These are phyloP conservation scores for Osedax frankpressi DNA, from an alignment of 2,888 invertebrate species.

Conservation along the genomic window DNA sequence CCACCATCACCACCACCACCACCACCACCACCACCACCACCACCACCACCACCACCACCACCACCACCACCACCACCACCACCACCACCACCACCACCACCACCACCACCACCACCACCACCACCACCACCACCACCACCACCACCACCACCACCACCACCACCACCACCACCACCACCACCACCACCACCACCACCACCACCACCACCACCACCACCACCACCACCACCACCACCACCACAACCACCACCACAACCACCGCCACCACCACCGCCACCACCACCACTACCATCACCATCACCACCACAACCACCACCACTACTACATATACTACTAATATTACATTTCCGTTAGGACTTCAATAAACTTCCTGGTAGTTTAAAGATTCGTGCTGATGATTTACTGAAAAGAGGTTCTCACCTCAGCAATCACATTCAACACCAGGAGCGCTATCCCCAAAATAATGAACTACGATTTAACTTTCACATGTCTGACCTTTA, in stretches of 20 bases:
- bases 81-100: constrained; percentile 13
- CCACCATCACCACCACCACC: background rate
- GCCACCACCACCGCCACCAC: no score
- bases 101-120: constrained; percentile 13
- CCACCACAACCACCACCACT: no score
- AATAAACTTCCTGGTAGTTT: no score
- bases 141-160: constrained; percentile 11
- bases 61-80: constrained; percentile 13
- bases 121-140: constrained; percentile 13
- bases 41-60: constrained; percentile 13
- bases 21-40: constrained; percentile 13
- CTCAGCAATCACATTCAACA: no score
- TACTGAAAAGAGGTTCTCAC: no score
- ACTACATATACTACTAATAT: constrained; percentile 6
- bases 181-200: constrained; percentile 13
- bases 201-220: constrained; percentile 10
- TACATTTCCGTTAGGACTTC: background rate
- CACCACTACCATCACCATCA: constrained; percentile 12
- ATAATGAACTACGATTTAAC: no score
- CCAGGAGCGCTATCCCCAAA: no score
- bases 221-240: no score
- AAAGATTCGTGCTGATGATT: no score
- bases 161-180: constrained; percentile 11
- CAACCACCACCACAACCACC: no score
- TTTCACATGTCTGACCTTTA: no score